These are phyloP conservation scores for Dolichallabes microphthalmus DNA, from an alignment of 2,113 vertebrate species.

Conservation along the genomic window DNA sequence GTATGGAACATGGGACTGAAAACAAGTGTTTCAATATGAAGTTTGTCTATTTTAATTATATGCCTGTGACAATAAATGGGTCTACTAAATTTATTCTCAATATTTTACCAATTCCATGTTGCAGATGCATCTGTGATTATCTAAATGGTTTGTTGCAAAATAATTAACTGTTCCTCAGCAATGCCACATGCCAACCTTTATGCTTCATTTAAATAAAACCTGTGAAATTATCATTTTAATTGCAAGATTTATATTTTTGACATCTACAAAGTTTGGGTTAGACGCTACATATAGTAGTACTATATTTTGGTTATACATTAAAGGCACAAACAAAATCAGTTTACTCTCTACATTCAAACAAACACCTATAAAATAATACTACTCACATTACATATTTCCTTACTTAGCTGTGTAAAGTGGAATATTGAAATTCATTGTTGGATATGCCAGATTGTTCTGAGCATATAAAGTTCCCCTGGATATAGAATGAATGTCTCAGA, in stretches of 20 bases:
- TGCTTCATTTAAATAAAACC: not conserved
- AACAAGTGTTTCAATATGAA: not conserved
- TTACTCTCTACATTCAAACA: not conserved
- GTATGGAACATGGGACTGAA: not conserved
- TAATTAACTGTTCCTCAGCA: not conserved
- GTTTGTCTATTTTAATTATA: constrained; percentile 2
- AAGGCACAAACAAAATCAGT: too few species aligned
- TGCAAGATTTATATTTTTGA: not conserved
- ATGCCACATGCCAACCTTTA: not conserved
- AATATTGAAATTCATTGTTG: constrained; percentile 50
- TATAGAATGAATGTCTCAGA: constrained; percentile 68
- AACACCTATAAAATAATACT: not conserved
- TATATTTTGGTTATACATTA: not conserved
- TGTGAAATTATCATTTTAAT: not conserved
- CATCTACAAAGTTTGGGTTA: not conserved
- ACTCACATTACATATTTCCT: constrained; percentile 27
- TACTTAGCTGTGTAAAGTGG: not conserved
- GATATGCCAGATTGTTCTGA: constrained; percentile 49
- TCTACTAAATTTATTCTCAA: not conserved
- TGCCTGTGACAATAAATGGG: not conserved
- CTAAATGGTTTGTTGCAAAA: not conserved
- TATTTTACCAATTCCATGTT: not conserved
- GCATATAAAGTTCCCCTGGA: constrained; percentile 65
- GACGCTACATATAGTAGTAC: not conserved
- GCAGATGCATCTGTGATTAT: not conserved